phyloP scores from a whole-genome alignment of 2,113 vertebrate genomes.

The Clarias macrocephalus region DNA sequence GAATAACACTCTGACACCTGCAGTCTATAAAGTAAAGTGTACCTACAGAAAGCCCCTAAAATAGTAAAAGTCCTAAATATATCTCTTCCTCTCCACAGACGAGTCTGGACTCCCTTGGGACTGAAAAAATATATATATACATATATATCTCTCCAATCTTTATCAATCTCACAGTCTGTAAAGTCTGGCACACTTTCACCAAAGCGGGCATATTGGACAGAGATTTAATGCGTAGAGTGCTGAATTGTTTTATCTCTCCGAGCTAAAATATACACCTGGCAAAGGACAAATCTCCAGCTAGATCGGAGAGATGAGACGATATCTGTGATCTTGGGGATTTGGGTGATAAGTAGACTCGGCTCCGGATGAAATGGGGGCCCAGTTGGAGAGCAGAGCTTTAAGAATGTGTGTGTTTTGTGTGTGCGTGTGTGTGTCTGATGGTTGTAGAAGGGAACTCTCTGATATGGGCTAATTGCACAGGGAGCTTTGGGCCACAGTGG shows the following conservation, averaged over 20 bases:
- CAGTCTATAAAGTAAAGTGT: neutral
- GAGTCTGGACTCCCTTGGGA: neutral
- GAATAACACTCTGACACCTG: neutral
- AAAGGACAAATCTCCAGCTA: slow-evolving; percentile 17
- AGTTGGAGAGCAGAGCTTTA: neutral
- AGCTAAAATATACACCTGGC: slow-evolving; percentile 20
- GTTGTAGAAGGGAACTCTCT: neutral
- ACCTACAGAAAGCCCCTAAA: neutral
- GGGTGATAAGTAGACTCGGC: slow-evolving; percentile 7
- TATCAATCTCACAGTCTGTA: slow-evolving; percentile 7
- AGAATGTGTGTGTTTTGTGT: neutral
- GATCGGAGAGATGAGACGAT: neutral
- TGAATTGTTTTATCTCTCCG: slow-evolving; percentile 5
- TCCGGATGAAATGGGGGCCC: slow-evolving; percentile 6
- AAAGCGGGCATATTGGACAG: slow-evolving; percentile 1
- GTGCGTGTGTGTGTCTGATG: neutral
- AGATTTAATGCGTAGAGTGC: neutral
- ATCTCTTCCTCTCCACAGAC: neutral
- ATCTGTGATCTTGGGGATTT: slow-evolving; percentile 1
- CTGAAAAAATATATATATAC: neutral
- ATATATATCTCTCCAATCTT: slow-evolving; percentile 15
- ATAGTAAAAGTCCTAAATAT: neutral
- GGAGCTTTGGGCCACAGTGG: slow-evolving; percentile 11
- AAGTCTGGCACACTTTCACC: slow-evolving; percentile 20
- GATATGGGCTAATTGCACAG: slow-evolving; percentile 28